Evolutionary conservation across 1,140 invertebrate genomes (phyloP).

Genomic region (Ostrea edulis): DNA sequence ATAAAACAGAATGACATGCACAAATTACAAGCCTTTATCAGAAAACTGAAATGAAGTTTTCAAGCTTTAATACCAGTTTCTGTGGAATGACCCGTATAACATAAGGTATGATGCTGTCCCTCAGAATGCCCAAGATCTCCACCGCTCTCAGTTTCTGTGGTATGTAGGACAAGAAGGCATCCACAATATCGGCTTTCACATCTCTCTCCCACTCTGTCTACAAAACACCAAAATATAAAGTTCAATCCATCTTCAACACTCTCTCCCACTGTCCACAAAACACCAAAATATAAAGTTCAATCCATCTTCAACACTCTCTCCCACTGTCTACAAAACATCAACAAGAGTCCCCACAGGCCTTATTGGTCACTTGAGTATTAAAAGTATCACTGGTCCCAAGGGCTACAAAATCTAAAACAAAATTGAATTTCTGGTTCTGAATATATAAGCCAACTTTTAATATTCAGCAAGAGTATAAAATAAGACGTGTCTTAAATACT

Average conservation of each 20-base stretch:
- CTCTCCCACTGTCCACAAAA: neutral
- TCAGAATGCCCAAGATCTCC: slow-evolving; percentile 62
- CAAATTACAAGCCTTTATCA: no score
- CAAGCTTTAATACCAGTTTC: slow-evolving; percentile 61
- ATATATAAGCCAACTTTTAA: no score
- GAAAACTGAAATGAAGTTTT: no score
- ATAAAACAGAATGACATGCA: no score
- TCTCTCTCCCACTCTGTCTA: slow-evolving; percentile 63
- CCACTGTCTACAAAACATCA: slow-evolving; percentile 59
- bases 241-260: neutral
- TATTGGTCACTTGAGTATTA: no score
- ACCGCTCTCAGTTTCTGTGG: slow-evolving; percentile 56
- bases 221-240: neutral
- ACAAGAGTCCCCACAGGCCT: no score
- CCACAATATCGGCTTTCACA: slow-evolving; percentile 56
- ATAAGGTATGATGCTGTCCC: slow-evolving; percentile 66
- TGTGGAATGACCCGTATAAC: slow-evolving; percentile 64
- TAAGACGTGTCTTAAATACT: no score
- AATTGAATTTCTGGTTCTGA: no score
- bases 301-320: slow-evolving; percentile 4
- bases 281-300: neutral
- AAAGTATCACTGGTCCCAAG: no score
- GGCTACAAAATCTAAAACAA: no score
- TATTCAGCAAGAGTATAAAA: no score
- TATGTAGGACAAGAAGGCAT: slow-evolving; percentile 64